phyloP scores from a whole-genome alignment of 2,888 invertebrate genomes.

The Baronia brevicornis region DNA sequence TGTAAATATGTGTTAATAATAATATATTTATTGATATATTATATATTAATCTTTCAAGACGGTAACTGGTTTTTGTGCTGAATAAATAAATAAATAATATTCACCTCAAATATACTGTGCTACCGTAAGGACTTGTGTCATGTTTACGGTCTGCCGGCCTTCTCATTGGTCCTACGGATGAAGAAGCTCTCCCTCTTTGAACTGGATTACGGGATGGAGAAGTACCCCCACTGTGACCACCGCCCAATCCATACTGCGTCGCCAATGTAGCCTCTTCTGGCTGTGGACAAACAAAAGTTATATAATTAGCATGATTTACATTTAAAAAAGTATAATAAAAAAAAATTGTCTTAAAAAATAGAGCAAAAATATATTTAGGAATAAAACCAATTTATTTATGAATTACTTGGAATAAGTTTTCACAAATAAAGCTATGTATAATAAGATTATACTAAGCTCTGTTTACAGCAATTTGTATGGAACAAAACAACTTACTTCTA shows the following conservation, averaged over 20 bases:
- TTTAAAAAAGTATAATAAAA: not conserved
- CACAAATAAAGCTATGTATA: not conserved
- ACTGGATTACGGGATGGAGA: constrained; percentile 57
- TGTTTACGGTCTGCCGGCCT: constrained; percentile 86
- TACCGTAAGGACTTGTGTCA: constrained; percentile 90
- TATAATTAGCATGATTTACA: not conserved
- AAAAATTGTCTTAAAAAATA: too few species aligned
- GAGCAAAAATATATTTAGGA: too few species aligned
- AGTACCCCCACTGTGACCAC: constrained; percentile 54
- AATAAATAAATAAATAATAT: too few species aligned
- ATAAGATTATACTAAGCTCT: not conserved
- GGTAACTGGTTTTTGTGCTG: too few species aligned
- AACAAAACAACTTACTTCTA: too few species aligned
- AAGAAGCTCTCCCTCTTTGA: constrained; percentile 58
- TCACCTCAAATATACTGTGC: constrained; percentile 78
- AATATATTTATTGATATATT: constrained; percentile 15
- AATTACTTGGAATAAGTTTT: not conserved
- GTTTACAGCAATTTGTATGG: too few species aligned
- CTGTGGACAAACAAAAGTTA: constrained; percentile 42
- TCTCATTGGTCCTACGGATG: constrained; percentile 84
- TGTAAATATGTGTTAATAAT: too few species aligned
- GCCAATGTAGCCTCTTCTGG: constrained; percentile 59
- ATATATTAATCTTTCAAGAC: too few species aligned
- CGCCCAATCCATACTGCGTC: constrained; percentile 53
- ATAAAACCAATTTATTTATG: too few species aligned